phyloP scores from a whole-genome alignment of 2,113 vertebrate species.

The Sarotherodon lohbergeri region DNA sequence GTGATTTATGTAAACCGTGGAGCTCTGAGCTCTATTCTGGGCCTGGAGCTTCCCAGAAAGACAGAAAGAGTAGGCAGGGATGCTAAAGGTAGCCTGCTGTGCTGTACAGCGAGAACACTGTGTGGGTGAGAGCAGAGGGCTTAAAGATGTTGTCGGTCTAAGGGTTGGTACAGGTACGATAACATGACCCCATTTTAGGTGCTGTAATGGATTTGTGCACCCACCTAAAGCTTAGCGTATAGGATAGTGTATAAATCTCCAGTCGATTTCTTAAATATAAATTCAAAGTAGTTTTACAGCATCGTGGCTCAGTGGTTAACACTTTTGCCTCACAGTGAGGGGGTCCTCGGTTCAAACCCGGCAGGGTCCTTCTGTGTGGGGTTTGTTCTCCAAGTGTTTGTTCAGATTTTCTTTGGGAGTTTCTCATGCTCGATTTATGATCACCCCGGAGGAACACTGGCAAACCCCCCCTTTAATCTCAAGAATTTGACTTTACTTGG shows the following conservation, averaged over 20 bases:
- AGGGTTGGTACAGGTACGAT: constrained; percentile 18
- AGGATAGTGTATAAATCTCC: not conserved
- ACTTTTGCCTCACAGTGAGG: not conserved
- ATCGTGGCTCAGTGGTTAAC: not conserved
- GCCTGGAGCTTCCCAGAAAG: constrained; percentile 55
- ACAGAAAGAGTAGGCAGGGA: constrained; percentile 41
- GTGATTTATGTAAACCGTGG: constrained; percentile 63
- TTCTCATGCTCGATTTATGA: not conserved
- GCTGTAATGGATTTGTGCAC: constrained; percentile 19
- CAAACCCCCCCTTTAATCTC: fast-evolving
- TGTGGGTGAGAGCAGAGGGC: constrained; percentile 59
- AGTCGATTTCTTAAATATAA: not conserved
- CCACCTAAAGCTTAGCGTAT: not conserved
- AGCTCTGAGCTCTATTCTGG: constrained; percentile 67
- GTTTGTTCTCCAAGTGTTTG: not conserved
- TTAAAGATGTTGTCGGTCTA: constrained; percentile 53
- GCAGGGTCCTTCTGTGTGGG: not conserved
- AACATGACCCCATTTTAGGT: constrained; percentile 48
- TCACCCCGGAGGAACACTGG: fast-evolving
- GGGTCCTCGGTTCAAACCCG: fast-evolving
- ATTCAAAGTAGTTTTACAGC: not conserved
- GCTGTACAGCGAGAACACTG: constrained; percentile 39
- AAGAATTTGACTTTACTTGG: not conserved
- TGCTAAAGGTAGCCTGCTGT: constrained; percentile 51
- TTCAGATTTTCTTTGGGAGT: not conserved